Evolutionary conservation across 2,113 vertebrate genomes (phyloP), one percentile per base, ranked within the genome.

Genomic region (Coreoperca whiteheadi): DNA sequence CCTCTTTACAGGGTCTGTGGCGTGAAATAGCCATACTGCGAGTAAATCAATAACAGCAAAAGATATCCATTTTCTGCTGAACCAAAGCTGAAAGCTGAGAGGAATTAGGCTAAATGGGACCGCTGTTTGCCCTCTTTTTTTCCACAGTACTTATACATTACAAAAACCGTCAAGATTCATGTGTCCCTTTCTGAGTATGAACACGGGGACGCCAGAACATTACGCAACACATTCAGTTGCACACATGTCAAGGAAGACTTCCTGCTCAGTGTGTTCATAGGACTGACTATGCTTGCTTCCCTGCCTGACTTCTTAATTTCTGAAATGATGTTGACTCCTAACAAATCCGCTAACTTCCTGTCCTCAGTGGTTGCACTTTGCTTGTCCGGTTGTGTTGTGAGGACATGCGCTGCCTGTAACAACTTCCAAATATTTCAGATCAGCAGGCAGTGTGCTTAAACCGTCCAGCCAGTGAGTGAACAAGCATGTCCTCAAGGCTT

Each of bases 391-490:
- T 70, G 56, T 67, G 77, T 69, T 69, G 46, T 21, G 54, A 77
- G 84, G 77, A 79, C 41, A 41, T 37, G 18, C 48, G 18, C 48
- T 25, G 50, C 63, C 46, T 46, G 61, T 20, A 69, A 61, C 78
- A 65, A 77, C 23, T 61, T 48, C 34, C 67, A 89, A 83, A 74
- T 74, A 88, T 87, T 82, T 86, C 70, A 71, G 41, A 85, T 88
- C 77, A 81, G 83, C 74, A 87, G 72, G 74, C 76, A 74, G 43
- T 66, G 48, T 85, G 70, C 71, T 81, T 25, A 65, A 86, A 84
- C 51, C 61, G 72, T 83, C 81, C 46, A 83, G 88, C 70, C 79
- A 80, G 71, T 12, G 11, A 86, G 74, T 68, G 82, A 85, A 77
- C 50, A 74, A 79, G 75, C 53, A 46, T 75, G 81, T 77, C 74